Evolutionary conservation across 2,797 vertebrate species (phyloP), one percentile per base, ranked within the genome.

Genomic region (Eurystomus glaucurus): DNA sequence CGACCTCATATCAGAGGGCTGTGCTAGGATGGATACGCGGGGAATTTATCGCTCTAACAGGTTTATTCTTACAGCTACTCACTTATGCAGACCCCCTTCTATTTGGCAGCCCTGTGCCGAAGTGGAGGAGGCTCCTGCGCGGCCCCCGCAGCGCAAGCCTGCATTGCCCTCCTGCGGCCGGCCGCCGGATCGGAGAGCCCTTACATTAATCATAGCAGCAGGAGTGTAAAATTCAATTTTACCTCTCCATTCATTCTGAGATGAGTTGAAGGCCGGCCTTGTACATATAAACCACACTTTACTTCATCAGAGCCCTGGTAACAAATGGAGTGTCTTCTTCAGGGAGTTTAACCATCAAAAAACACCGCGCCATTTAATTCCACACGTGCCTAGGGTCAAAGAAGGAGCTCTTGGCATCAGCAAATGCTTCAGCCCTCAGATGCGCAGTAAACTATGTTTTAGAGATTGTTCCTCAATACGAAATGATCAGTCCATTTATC

Each of bases 401-500:
- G 98, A 98, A 97, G 98, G 99, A 99, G 99, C 99, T 99, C 98
- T 98, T 94, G 98, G 98, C 98, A 98, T 98, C 98, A 97, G 99
- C 98, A 98, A 98, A 98, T 98, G 98, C 98, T 98, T 97, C 98
- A 98, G 98, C 98, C 98, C 99, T 99, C 99, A 99, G 99, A 99
- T 98, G 98, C 86, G 98, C 99, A 99, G 99, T 99, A 99, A 99
- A 99, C 99, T 99, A 99, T 99, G 99, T 99, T 99, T 99, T 99
- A 99, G 99, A 99, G 99, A 99, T 99, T 99, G 99, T 99, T 99
- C 99, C 99, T 99, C 99, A 99, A 99, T 99, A 99, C 98, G 98
- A 99, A 99, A 99, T 99, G 99, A 99, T 99, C 99, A 99, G 99
- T 99, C 99, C 99, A 99, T 99, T 99, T 99, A 99, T 99, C 99